Percentiles rank a stretch among this genome's conserved stretches.
These are phyloP conservation scores for Meteorus colon DNA, from an alignment of 2,888 invertebrate species.

Conservation along the genomic window DNA sequence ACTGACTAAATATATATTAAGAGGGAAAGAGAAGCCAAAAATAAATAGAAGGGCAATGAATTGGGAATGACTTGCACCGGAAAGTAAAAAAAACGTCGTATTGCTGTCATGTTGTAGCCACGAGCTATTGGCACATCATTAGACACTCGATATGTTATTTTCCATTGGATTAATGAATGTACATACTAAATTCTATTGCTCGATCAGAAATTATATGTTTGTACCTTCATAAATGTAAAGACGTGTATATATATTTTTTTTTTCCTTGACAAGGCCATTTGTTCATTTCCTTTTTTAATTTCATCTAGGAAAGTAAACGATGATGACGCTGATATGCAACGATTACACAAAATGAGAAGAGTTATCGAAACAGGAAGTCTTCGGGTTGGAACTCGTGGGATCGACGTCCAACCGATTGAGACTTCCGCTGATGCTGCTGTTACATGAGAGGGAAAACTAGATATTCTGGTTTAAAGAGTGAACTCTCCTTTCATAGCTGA, in stretches of 20 bases:
- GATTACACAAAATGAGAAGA: conserved; percentile 20
- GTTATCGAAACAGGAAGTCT: conserved; percentile 36
- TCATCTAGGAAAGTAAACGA: not conserved
- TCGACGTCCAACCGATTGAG: conserved; percentile 29
- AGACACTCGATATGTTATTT: conserved; percentile 24
- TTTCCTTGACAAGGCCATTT: not conserved
- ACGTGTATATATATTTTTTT: not conserved
- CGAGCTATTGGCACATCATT: conserved; percentile 33
- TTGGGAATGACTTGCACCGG: conserved; percentile 6
- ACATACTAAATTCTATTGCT: not conserved
- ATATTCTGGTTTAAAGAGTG: conserved; percentile 41
- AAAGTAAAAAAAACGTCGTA: conserved; percentile 28
- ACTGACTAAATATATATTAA: not conserved
- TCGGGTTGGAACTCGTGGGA: conserved; percentile 10
- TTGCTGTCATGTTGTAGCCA: conserved; percentile 36
- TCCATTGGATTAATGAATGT: not conserved
- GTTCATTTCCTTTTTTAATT: not conserved
- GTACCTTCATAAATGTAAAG: not conserved
- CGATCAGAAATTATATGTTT: too few species aligned
- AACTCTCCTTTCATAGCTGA: conserved; percentile 31
- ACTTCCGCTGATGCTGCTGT: conserved; percentile 39
- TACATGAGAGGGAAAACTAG: conserved; percentile 39
- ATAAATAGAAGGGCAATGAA: not conserved
- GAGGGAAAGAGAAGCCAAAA: not conserved
- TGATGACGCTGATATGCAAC: not conserved